A percentile compares a stretch with the other conserved stretches of the same genome.
Conservation (phyloP, 2,797 vertebrate species). For the Cyprinodon diabolis region DNA sequence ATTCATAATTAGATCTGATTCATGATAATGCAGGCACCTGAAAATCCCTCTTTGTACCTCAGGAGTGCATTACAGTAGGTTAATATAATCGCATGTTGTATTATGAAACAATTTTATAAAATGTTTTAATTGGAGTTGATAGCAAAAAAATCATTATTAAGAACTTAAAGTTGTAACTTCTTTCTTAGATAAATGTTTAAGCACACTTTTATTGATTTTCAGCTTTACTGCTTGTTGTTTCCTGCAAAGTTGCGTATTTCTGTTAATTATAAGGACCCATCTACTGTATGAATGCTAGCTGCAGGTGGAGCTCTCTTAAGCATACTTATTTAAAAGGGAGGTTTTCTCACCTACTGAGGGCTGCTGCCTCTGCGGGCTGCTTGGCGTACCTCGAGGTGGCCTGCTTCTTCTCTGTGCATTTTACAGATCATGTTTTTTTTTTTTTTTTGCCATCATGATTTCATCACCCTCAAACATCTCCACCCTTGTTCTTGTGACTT, state of each 20-base stretch:
- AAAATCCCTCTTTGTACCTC: neutral
- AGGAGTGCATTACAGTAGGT: neutral
- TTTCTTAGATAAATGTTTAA: too few species aligned
- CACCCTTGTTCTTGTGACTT: neutral
- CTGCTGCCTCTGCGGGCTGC: neutral
- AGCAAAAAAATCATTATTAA: too few species aligned
- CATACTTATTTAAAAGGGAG: slow-evolving; percentile 3
- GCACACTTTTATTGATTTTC: too few species aligned
- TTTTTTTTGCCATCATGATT: neutral
- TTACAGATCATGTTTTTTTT: neutral
- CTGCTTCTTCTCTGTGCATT: neutral
- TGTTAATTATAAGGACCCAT: slow-evolving; percentile 5
- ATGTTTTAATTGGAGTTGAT: too few species aligned
- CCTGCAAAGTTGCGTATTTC: neutral
- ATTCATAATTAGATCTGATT: too few species aligned
- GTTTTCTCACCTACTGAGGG: slow-evolving; percentile 11
- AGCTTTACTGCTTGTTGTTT: neutral
- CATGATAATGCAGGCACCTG: neutral
- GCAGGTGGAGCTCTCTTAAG: slow-evolving; percentile 26
- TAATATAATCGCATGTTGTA: neutral
- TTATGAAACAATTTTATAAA: too few species aligned
- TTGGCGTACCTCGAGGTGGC: neutral
- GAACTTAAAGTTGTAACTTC: too few species aligned
- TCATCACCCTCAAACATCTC: neutral
- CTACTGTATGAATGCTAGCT: neutral